Evolutionary conservation across 2,113 vertebrate species (phyloP).

Genomic region (Phoxinus phoxinus): DNA sequence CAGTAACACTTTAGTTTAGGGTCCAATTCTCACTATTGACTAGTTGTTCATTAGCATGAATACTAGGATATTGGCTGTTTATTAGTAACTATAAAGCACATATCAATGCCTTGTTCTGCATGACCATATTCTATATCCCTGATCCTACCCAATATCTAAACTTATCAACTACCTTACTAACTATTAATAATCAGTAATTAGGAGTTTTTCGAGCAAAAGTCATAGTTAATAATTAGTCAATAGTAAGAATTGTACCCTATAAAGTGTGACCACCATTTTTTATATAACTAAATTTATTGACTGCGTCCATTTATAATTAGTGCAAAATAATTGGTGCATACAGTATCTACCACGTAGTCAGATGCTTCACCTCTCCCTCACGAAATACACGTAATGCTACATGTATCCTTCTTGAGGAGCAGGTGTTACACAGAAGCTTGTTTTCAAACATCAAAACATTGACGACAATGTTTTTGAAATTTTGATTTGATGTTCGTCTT

Average conservation of each 20-base stretch:
- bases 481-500: not conserved
- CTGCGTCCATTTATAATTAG: not conserved
- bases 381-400: not conserved
- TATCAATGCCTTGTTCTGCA: too few relatives aligned
- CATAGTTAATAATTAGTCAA: too few relatives aligned
- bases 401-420: not conserved
- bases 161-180: too few relatives aligned
- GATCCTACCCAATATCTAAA: too few relatives aligned
- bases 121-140: too few relatives aligned
- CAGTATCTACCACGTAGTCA: not conserved
- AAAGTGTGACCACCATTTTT: not conserved
- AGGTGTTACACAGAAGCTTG: not conserved
- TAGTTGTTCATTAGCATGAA: too few relatives aligned
- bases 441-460: not conserved
- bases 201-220: too few relatives aligned
- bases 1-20: not conserved
- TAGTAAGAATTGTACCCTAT: too few relatives aligned
- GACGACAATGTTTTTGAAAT: not conserved
- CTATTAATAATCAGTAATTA: too few relatives aligned
- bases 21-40: too few relatives aligned
- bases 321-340: not conserved
- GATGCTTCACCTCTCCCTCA: not conserved
- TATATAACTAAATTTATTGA: not conserved
- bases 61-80: too few relatives aligned
- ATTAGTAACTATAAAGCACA: too few relatives aligned